Conservation (phyloP, 2,797 vertebrate genomes). For the Euphonia xanthogaster region DNA sequence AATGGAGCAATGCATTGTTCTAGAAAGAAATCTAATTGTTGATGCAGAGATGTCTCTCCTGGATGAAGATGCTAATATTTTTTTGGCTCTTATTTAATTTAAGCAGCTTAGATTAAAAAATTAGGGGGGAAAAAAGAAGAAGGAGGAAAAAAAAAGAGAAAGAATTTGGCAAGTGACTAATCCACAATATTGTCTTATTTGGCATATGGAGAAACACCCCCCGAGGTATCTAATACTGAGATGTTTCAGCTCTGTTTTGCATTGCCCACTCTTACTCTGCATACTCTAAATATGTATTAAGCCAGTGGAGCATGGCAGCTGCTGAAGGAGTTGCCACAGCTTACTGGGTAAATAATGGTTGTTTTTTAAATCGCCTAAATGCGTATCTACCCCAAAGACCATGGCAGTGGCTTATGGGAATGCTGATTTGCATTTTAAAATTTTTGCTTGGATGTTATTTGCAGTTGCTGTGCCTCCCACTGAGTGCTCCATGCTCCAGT, state of each 20-base stretch:
- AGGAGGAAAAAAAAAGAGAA: neutral
- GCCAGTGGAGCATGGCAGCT: slow-evolving; percentile 58
- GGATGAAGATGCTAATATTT: slow-evolving; percentile 17
- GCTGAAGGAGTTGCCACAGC: slow-evolving; percentile 62
- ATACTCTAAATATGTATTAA: slow-evolving; percentile 71
- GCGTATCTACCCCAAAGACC: slow-evolving; percentile 56
- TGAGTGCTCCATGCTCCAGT: neutral
- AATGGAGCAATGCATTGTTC: neutral
- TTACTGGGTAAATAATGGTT: slow-evolving; percentile 70
- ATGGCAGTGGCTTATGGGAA: slow-evolving; percentile 31
- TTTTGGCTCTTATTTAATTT: slow-evolving; percentile 27
- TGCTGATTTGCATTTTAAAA: slow-evolving; percentile 63
- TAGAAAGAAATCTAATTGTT: neutral
- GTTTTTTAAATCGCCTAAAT: slow-evolving; percentile 56
- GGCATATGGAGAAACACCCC: slow-evolving; percentile 52
- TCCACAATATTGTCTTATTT: slow-evolving; percentile 68
- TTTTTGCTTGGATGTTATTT: neutral
- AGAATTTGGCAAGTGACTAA: slow-evolving; percentile 64
- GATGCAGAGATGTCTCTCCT: neutral
- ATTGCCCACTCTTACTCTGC: slow-evolving; percentile 61
- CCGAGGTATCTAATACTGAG: slow-evolving; percentile 48
- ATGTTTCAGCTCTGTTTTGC: slow-evolving; percentile 52
- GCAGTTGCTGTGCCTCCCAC: neutral
- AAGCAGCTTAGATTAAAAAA: slow-evolving; percentile 48
- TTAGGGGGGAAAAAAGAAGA: neutral